These are phyloP conservation scores for Sitta europaea DNA, from an alignment of 2,113 vertebrate species.

Conservation along the genomic window DNA sequence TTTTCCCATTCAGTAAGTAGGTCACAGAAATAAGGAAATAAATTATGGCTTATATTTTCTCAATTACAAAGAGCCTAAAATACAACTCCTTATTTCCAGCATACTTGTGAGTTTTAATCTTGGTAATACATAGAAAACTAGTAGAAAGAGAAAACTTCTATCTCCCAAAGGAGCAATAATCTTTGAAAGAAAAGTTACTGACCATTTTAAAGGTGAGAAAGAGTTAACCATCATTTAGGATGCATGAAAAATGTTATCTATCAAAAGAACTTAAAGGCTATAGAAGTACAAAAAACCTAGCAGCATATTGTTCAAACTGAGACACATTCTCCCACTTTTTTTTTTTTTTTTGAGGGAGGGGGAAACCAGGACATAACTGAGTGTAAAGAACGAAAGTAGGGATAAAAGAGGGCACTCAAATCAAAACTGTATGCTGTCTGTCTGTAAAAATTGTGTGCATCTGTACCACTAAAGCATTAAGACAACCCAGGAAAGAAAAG, in stretches of 20 bases:
- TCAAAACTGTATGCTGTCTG: background rate
- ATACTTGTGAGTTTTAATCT: background rate
- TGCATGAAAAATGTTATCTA: background rate
- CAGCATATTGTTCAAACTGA: background rate
- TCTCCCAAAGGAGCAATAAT: background rate
- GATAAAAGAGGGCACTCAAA: background rate
- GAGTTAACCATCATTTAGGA: background rate
- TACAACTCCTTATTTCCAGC: background rate
- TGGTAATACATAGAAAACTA: background rate
- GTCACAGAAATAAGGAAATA: background rate
- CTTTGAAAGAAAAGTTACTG: background rate
- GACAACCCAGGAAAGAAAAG: background rate
- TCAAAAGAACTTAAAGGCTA: background rate
- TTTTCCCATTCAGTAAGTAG: background rate
- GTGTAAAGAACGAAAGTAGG: background rate
- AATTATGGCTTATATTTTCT: background rate
- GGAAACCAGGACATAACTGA: background rate
- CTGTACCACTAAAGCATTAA: background rate
- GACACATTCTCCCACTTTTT: background rate
- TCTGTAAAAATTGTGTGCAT: background rate
- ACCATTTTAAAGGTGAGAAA: background rate
- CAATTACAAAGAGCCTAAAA: background rate
- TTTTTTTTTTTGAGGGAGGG: background rate
- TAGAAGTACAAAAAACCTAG: background rate
- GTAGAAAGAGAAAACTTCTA: background rate